Evolutionary conservation across 2,113 vertebrate genomes (phyloP).

Genomic region (Gadus macrocephalus): DNA sequence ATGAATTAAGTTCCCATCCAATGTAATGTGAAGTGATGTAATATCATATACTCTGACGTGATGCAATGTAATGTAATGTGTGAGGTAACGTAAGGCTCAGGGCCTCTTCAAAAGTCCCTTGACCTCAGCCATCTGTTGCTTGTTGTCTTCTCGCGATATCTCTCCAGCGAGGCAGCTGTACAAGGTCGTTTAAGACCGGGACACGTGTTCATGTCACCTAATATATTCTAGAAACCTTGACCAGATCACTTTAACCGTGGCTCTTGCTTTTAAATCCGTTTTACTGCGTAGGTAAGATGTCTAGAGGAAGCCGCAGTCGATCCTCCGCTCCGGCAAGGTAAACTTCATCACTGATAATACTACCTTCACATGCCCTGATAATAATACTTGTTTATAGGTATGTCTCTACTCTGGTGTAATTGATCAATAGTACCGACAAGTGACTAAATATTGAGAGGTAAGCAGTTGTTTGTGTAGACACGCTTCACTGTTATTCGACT

Average conservation of each 20-base stretch:
- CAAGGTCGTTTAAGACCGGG: background rate
- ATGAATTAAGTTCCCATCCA: background rate
- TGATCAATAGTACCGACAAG: background rate
- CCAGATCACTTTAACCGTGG: background rate
- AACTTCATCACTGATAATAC: background rate
- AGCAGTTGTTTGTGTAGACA: background rate
- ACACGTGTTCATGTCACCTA: background rate
- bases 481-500: background rate
- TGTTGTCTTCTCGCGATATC: constrained; percentile 6
- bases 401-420: background rate
- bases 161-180: background rate
- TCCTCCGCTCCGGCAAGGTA: constrained; percentile 37
- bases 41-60: background rate
- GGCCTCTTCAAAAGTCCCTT: background rate
- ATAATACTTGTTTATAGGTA: background rate
- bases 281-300: constrained; percentile 24
- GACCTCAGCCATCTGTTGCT: background rate
- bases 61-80: background rate
- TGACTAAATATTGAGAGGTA: no score
- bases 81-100: background rate
- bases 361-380: background rate
- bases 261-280: background rate
- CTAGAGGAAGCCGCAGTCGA: constrained; percentile 54
- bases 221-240: no score
- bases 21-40: no score